Percentiles rank a stretch among this genome's conserved stretches.
These are phyloP conservation scores for Polymixis flavicincta DNA, from an alignment of 2,888 invertebrate genomes.

Conservation along the genomic window DNA sequence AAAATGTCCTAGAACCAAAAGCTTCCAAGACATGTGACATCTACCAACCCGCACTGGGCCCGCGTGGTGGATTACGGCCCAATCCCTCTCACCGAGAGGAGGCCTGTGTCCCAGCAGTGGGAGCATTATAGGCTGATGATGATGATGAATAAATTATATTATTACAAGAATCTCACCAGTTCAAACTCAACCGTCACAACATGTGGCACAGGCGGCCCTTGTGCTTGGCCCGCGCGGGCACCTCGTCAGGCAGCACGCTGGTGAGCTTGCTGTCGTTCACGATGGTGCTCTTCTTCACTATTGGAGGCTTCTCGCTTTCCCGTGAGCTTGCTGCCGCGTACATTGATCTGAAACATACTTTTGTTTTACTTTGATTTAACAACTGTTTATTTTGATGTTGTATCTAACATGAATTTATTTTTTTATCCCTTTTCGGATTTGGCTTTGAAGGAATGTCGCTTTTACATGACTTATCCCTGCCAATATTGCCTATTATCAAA, in stretches of 20 bases:
- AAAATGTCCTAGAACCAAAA: no score
- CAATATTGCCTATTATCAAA: neutral
- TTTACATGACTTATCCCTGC: no score
- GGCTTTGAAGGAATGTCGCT: neutral
- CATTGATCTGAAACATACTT: constrained; percentile 88
- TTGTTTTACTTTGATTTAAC: constrained; percentile 75
- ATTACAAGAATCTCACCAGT: constrained; percentile 78
- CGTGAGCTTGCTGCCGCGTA: constrained; percentile 85
- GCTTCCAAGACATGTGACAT: no score
- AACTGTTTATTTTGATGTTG: constrained; percentile 72
- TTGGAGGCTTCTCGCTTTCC: constrained; percentile 71
- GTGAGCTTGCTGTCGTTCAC: constrained; percentile 67
- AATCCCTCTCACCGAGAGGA: no score
- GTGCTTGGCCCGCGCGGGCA: constrained; percentile 78
- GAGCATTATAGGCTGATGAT: no score
- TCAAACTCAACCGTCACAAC: constrained; percentile 89
- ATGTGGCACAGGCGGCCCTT: constrained; percentile 86
- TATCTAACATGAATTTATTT: constrained; percentile 25
- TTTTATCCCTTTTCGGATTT: neutral
- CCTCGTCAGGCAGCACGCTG: constrained; percentile 67
- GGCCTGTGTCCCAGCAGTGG: no score
- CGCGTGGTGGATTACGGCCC: no score
- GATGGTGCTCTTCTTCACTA: constrained; percentile 73
- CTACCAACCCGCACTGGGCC: no score
- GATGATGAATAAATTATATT: neutral